phyloP scores from a whole-genome alignment of 1,140 invertebrate genomes.

The Solenopsis invicta region DNA sequence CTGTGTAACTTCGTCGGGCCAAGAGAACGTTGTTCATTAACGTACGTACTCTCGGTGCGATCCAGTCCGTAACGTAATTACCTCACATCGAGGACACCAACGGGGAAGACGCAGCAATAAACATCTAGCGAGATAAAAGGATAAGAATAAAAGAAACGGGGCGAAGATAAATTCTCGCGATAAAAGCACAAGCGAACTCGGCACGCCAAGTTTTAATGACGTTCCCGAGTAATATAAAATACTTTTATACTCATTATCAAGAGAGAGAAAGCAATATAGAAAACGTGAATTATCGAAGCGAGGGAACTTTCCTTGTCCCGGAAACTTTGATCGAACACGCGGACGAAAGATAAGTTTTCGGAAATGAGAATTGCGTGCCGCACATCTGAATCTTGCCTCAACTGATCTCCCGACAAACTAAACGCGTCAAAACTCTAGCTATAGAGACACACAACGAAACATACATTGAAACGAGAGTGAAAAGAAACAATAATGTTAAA shows the following conservation, averaged over 20 bases:
- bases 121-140: constrained; percentile 58
- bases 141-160: constrained; percentile 63
- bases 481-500: background rate
- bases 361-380: constrained; percentile 58
- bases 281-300: constrained; percentile 58
- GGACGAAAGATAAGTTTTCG: constrained; percentile 53
- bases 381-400: constrained; percentile 24
- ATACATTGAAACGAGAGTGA: background rate
- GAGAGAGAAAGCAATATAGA: constrained; percentile 56
- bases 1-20: constrained; percentile 41
- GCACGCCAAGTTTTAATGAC: constrained; percentile 64
- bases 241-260: constrained; percentile 64
- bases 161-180: constrained; percentile 57
- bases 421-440: background rate
- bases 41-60: constrained; percentile 56
- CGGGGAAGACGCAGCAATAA: constrained; percentile 51
- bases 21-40: constrained; percentile 58
- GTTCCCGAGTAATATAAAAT: constrained; percentile 63
- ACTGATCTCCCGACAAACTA: background rate
- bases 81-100: constrained; percentile 52
- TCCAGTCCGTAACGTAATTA: constrained; percentile 58
- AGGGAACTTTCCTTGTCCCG: constrained; percentile 53
- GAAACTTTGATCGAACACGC: constrained; percentile 57
- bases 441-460: constrained; percentile 6
- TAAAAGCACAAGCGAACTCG: constrained; percentile 61